Conservation (phyloP, 1,140 invertebrate species). For the Macrobrachium rosenbergii region DNA sequence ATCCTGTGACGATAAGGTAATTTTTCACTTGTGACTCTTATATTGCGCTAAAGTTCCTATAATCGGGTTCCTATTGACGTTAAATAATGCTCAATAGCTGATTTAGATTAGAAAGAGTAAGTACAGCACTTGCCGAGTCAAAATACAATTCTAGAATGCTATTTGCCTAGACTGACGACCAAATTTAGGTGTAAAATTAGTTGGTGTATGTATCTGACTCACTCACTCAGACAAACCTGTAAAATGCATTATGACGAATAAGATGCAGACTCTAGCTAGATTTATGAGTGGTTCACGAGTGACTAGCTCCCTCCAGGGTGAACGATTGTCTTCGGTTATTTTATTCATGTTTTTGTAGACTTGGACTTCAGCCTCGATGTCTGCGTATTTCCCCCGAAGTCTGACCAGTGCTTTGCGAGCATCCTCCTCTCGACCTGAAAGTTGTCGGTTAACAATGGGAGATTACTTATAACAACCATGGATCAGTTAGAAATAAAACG, state of each 20-base stretch:
- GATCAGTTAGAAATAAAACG: not conserved
- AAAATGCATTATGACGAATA: slow-evolving; percentile 25
- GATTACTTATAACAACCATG: not conserved
- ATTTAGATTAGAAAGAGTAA: no score
- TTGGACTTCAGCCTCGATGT: slow-evolving; percentile 1
- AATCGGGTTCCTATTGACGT: no score
- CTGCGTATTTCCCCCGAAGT: slow-evolving; percentile 1
- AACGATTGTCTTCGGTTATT: not conserved
- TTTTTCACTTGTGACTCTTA: no score
- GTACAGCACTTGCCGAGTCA: no score
- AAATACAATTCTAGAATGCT: no score
- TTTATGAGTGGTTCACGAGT: not conserved
- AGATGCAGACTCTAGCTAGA: not conserved
- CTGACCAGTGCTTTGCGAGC: not conserved
- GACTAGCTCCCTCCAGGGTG: not conserved
- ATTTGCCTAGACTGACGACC: no score
- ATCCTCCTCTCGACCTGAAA: not conserved
- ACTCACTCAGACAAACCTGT: not conserved
- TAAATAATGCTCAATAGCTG: no score
- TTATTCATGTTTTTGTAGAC: slow-evolving; percentile 15
- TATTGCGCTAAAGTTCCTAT: no score
- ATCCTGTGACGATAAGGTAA: no score
- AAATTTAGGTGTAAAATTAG: no score
- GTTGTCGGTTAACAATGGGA: not conserved
- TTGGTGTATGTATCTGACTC: no score